phyloP scores from a whole-genome alignment of 2,888 invertebrate species.

The Biston stratarius region DNA sequence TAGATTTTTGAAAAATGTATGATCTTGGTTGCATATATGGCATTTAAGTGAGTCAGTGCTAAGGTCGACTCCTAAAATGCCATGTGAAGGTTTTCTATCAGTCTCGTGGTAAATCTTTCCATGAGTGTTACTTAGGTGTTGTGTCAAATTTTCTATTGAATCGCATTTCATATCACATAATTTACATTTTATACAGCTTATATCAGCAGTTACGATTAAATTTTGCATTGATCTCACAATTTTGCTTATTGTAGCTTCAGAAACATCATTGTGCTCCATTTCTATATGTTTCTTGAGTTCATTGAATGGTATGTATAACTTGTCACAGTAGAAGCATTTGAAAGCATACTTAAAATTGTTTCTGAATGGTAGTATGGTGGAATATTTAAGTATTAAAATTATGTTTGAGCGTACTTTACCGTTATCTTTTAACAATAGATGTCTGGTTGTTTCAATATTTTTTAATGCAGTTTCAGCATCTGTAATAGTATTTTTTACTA shows the following conservation, averaged over 20 bases:
- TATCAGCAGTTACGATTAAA: conserved; percentile 48
- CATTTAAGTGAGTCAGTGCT: conserved; percentile 47
- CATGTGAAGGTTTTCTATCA: conserved; percentile 43
- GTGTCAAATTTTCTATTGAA: conserved; percentile 43
- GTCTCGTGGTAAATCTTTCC: conserved; percentile 39
- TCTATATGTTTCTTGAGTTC: conserved; percentile 37
- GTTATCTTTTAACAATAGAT: conserved; percentile 19
- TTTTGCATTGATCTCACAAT: conserved; percentile 46
- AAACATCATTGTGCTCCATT: conserved; percentile 22
- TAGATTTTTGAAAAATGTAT: conserved; percentile 51
- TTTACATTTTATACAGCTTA: conserved; percentile 48
- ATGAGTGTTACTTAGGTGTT: conserved; percentile 43
- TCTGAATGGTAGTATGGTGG: conserved; percentile 24
- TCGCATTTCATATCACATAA: conserved; percentile 41
- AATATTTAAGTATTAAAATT: conserved; percentile 14
- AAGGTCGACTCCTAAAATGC: conserved; percentile 49
- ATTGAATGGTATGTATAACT: conserved; percentile 36
- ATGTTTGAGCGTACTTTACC: conserved; percentile 25
- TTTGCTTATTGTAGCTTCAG: conserved; percentile 24
- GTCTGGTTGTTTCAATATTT: not conserved
- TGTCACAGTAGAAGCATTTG: conserved; percentile 48
- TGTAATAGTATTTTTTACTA: not conserved
- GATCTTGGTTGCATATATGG: conserved; percentile 45
- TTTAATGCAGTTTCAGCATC: not conserved
- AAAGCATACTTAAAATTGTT: conserved; percentile 26